Evolutionary conservation across 2,888 invertebrate species (phyloP), one percentile per base, ranked within the genome.

Genomic region (Morpho achilles): DNA sequence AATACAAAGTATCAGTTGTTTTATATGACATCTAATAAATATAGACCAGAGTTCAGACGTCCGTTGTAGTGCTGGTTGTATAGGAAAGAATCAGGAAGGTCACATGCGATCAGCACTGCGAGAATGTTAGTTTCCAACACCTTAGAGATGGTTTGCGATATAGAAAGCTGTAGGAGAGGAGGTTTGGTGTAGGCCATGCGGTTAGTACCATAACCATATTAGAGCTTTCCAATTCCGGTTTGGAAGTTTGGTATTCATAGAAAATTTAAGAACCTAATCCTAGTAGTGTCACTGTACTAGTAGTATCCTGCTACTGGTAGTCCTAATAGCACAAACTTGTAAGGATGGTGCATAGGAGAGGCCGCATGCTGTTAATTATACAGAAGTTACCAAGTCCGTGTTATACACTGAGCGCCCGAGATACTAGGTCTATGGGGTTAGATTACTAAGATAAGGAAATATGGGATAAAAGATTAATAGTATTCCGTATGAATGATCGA

Each of bases 301-400:
- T 16, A 16, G 16, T 16, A 16, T 16, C 16, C 16, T 16, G 16
- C 16, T 16, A 16, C 1, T 32, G 8, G 16, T 53, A 43, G 16
- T 44, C 8, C 40, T 47, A 42, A 46, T 48, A 44, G 80, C 82
- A 80, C 78, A 79, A 79, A 80, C 70, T 67, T 66, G 60, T 44
- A 51, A 74, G 87, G 84, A 85, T 68, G 84, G 82, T 69, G 62
- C 23, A 56, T 9, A 54, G 85, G 86, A 79, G 10, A 71, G 88
- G 84, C 63, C 23, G 62, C 87, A 80, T 87, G 85, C 86, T 62
- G 63, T 87, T 83, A 87, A 69, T 64, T 48, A 48, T 54, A 50
- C 59, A 55, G 50, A 57, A 56, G 65, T 72, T 70, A 69, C 32
- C 60, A 50, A 63, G 62, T 64, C 62, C 60, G 67, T 59, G 65